These are phyloP conservation scores for Scophthalmus maximus DNA, from an alignment of 2,113 vertebrate genomes.

Conservation along the genomic window DNA sequence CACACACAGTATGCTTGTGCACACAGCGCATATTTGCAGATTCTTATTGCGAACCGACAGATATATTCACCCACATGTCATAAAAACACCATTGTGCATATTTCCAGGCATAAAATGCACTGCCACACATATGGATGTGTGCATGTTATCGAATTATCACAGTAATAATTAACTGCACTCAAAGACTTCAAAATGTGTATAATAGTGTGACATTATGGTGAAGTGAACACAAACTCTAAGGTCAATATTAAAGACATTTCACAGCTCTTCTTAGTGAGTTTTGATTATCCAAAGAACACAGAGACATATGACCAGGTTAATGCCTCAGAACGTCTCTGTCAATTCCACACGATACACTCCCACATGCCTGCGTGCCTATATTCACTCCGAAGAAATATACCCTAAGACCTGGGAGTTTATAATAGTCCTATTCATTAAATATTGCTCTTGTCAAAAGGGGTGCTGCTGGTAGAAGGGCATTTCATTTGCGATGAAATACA, in stretches of 20 bases:
- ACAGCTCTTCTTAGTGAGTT: constrained; percentile 7
- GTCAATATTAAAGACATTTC: constrained; percentile 13
- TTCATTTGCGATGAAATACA: constrained; percentile 88
- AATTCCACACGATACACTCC: constrained; percentile 46
- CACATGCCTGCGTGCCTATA: constrained; percentile 84
- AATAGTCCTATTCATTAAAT: constrained; percentile 98
- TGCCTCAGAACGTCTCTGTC: constrained; percentile 6
- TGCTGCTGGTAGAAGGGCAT: constrained; percentile 45
- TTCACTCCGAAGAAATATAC: constrained; percentile 91
- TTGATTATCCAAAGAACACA: constrained; percentile 33
- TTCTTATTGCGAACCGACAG: constrained; percentile 62
- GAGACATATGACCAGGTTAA: constrained; percentile 10
- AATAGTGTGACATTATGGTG: constrained; percentile 9
- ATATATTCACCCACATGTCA: constrained; percentile 49
- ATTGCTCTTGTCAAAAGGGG: constrained; percentile 95
- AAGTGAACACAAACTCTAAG: constrained; percentile 10
- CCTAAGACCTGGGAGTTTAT: constrained; percentile 91
- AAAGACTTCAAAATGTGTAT: constrained; percentile 2
- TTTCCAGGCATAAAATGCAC: constrained; percentile 3
- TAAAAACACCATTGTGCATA: constrained; percentile 48
- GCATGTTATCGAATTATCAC: constrained; percentile 36
- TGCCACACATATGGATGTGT: not conserved
- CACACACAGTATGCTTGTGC: constrained; percentile 45
- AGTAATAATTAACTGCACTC: constrained; percentile 11
- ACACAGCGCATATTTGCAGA: constrained; percentile 57